A percentile compares a stretch with the other conserved stretches of the same genome.
phyloP scores from a whole-genome alignment of 2,797 vertebrate species.

The Tiaroga cobitis region DNA sequence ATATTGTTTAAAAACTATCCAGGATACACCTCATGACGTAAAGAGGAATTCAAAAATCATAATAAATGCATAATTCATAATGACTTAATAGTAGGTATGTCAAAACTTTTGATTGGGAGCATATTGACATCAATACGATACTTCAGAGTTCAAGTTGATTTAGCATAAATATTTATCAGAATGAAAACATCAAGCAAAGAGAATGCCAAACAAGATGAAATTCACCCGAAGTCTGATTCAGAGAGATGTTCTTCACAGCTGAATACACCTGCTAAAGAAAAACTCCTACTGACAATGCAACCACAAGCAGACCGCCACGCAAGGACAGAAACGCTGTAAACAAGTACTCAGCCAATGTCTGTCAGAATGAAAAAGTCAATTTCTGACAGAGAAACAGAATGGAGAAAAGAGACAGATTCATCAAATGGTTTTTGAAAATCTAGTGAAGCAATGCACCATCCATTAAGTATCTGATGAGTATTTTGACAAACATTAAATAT shows the following conservation, averaged over 20 bases:
- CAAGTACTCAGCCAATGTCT: conserved; percentile 29
- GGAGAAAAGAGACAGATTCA: conserved; percentile 4
- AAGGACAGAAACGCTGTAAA: conserved; percentile 22
- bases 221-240: conserved; percentile 21
- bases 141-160: not conserved
- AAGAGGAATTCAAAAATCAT: not conserved
- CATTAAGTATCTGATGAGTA: conserved; percentile 13
- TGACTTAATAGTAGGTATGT: not conserved
- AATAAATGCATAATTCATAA: not conserved
- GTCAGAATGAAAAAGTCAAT: not conserved
- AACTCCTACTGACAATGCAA: conserved; percentile 36
- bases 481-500: conserved; percentile 22
- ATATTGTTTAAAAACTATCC: not conserved
- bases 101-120: not conserved
- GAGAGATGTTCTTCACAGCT: conserved; percentile 38
- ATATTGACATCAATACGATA: not conserved
- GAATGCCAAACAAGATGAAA: not conserved
- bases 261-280: conserved; percentile 41
- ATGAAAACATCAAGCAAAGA: not conserved
- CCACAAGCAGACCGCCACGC: conserved; percentile 6
- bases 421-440: conserved; percentile 14
- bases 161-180: conserved; percentile 9
- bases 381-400: conserved; percentile 25
- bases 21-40: not conserved
- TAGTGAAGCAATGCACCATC: conserved; percentile 11